Base-by-base conservation (phyloP, 2,113 vertebrate species). In the Thamnophis sirtalis region DNA sequence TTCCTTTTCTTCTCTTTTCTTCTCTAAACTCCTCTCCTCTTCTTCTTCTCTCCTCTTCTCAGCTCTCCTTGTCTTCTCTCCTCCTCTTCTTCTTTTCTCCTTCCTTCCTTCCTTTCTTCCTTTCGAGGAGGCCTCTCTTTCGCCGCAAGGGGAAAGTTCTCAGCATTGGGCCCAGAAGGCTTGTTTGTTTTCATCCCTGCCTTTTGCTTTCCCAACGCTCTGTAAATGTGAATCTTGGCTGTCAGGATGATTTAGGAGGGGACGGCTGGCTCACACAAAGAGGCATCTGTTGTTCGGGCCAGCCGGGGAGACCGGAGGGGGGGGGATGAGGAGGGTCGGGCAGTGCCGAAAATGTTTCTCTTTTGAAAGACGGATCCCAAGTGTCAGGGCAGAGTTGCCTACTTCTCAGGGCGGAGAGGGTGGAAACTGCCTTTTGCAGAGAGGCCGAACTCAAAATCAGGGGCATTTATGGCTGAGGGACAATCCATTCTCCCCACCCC, bases 181-280 rank as follows among this genome's bases (percentile, higher is more conserved):
- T 88, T 94, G 94, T 96, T 94, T 95, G 95, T 96, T 95, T 96
- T 38, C 1, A 7, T 33, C n/a, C 90, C 94, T 96, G 96, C 95
- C 95, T 94, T 93, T 92, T 90, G 93, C 94, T 89, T 86, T 91
- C 94, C 92, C 53, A 26, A 3, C 9, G 86, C 0, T 94, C 95
- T 92, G 94, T 93, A 96, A 96, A 96, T 96, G 95, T 95, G 92
- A 96, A 94, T 95, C 55, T 96, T 95, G 95, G 93, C 96, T 97
- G 96, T 97, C 96, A 96, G 94, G 93, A 95, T 97, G 96, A 97
- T 96, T 96, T 96, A 97, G 96, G 94, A 93, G 89, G 93, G 94
- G 84, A 92, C 89, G 94, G 95, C 96, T 95, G 94, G 94, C 93
- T 94, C 6, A 19, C 88, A 93, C 96, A 97, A 97, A 96, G 96